Base-by-base conservation (phyloP, 2,113 vertebrate genomes). In the Sarotherodon lohbergeri region DNA sequence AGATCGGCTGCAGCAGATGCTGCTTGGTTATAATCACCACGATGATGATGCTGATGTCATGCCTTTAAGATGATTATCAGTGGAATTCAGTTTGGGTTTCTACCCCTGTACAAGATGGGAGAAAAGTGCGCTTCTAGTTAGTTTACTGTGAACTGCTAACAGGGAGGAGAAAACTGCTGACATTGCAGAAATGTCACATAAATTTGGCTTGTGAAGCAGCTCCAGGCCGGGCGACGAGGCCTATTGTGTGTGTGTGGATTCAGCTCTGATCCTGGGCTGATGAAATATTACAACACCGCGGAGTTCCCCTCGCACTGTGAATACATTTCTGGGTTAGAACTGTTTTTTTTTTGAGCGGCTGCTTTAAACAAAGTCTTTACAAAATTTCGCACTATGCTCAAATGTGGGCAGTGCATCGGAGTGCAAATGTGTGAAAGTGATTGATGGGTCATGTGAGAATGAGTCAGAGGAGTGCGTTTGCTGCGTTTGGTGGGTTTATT, bases 1-100 rank as follows among this genome's bases (percentile, higher is more conserved):
- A 79, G 88, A 92, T 81, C 66, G 83, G 80, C 88, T 59, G 57
- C 87, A 85, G 87, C 95, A 96, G 95, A 95, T 96, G 95, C 94
- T 89, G 84, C 89, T 87, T 50, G 43, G 73, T 85, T 84, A 82
- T 87, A 66, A 90, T 90, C 82, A 17, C 66, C 17, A 78, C 76
- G 68, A 63, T 57, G 84, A 68, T 91, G 93, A 95, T 91, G 94
- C 91, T 92, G 91, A 95, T 91, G 93, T 93, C 90, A 91, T 76
- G 17, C 59, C 63, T 68, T 91, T 92, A 93, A 91, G 73, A 84
- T 5, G 48, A 66, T 68, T 89, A 92, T 88, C 90, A 93, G 84
- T 88, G 89, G 5, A 71, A n/a, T 87, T 89, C 83, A 43, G 54
- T 82, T 84, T 78, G 56, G 12, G 41, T 71, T 29, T 56, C 39